A percentile compares a stretch with the other conserved stretches of the same genome.
phyloP scores from a whole-genome alignment of 2,888 invertebrate genomes.

The Mesodorylaimus sp. region DNA sequence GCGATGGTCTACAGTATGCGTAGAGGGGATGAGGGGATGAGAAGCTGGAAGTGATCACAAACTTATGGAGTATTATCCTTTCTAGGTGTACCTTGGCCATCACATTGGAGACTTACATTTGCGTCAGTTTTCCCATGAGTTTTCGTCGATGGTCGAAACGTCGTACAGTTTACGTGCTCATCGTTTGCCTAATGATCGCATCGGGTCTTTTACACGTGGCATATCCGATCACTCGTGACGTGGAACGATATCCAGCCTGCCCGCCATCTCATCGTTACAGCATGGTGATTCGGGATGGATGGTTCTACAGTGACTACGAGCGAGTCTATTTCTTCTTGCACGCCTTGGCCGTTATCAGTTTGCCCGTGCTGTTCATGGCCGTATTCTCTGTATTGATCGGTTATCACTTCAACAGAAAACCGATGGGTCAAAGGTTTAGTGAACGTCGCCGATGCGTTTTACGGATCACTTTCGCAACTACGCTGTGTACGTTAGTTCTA shows the following conservation, averaged over 20 bases:
- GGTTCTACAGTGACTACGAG: neutral
- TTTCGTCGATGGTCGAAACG: neutral
- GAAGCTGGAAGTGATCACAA: too few species aligned
- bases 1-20: too few species aligned
- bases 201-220: neutral
- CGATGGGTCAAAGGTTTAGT: neutral
- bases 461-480: neutral
- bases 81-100: slow-evolving; percentile 1
- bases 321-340: neutral
- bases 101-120: slow-evolving; percentile 1
- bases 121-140: neutral
- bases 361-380: neutral
- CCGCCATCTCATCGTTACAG: neutral
- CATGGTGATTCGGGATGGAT: neutral
- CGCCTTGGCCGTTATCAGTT: neutral
- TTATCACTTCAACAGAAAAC: neutral
- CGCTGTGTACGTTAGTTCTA: neutral
- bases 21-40: too few species aligned
- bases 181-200: neutral
- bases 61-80: too few species aligned
- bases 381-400: neutral
- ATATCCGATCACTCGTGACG: neutral
- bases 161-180: neutral
- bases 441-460: neutral
- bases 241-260: neutral